Evolutionary conservation across 2,888 invertebrate species (phyloP).

Genomic region (Drosophila siamana): DNA sequence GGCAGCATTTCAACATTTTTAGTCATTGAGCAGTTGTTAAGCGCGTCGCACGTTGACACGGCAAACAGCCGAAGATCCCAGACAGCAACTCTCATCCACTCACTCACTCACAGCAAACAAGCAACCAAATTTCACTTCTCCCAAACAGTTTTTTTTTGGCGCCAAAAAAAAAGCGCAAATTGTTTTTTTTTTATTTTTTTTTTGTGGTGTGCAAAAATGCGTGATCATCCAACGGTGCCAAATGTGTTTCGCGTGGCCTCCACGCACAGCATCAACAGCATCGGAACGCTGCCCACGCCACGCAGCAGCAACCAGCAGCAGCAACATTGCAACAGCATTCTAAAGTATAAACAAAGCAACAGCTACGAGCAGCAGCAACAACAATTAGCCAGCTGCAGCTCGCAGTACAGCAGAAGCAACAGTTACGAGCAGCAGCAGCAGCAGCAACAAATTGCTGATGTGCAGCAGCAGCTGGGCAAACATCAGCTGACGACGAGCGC

Average conservation of each 20-base stretch:
- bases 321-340: constrained; percentile 17
- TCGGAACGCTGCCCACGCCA: constrained; percentile 42
- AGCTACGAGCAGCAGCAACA: constrained; percentile 33
- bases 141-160: constrained; percentile 13
- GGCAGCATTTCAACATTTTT: constrained; percentile 30
- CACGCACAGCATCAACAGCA: constrained; percentile 78
- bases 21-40: constrained; percentile 58
- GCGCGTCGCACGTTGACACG: constrained; percentile 54
- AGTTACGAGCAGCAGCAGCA: constrained; percentile 39
- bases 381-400: constrained; percentile 23
- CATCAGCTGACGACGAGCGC: constrained; percentile 76
- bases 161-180: neutral
- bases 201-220: constrained; percentile 68
- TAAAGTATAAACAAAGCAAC: constrained; percentile 3
- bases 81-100: neutral
- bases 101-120: neutral
- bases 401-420: constrained; percentile 19
- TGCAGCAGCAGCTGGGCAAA: constrained; percentile 37
- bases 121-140: neutral
- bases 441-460: constrained; percentile 25
- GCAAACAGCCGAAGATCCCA: constrained; percentile 6
- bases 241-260: constrained; percentile 84
- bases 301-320: constrained; percentile 46
- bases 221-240: constrained; percentile 83
- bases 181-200: constrained; percentile 15